Evolutionary conservation across 2,797 vertebrate genomes (phyloP).

Genomic region (Threskiornis aethiopicus): DNA sequence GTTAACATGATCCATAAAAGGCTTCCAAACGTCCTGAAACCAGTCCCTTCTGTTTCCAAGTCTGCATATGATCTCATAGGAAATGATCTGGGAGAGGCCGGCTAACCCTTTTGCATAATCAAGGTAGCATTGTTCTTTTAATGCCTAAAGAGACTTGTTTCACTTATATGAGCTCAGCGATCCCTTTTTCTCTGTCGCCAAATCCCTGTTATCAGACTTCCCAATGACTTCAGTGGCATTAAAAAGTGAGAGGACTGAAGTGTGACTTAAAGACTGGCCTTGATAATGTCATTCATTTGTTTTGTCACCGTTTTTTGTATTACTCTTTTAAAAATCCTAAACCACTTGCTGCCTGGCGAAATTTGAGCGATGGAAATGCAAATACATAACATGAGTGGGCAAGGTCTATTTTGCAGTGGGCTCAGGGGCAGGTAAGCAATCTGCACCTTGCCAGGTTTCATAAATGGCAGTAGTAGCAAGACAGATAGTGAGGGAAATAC

Average conservation of each 20-base stretch:
- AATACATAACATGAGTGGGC: fast-evolving
- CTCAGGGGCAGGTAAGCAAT: background rate
- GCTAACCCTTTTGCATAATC: background rate
- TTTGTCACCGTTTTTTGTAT: background rate
- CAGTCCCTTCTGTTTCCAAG: conserved; percentile 27
- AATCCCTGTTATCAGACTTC: background rate
- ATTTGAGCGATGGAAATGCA: background rate
- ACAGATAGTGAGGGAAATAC: background rate
- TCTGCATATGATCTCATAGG: conserved; percentile 52
- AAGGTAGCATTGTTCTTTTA: conserved; percentile 38
- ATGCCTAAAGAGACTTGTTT: background rate
- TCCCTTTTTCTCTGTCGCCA: background rate
- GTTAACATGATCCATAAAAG: conserved; percentile 40
- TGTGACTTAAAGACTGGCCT: background rate
- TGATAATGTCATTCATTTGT: background rate
- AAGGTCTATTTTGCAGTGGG: background rate
- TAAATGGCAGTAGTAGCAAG: background rate
- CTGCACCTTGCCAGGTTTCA: background rate
- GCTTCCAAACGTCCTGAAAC: conserved; percentile 37
- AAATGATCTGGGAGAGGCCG: conserved; percentile 47
- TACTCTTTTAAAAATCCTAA: background rate
- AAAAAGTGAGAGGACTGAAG: background rate
- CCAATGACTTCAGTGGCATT: background rate
- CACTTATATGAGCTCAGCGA: background rate
- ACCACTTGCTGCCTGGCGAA: background rate